phyloP scores from a whole-genome alignment of 30 jellyfish, hydroid and myxozoan species.

The Hydractinia symbiolongicarpus region DNA sequence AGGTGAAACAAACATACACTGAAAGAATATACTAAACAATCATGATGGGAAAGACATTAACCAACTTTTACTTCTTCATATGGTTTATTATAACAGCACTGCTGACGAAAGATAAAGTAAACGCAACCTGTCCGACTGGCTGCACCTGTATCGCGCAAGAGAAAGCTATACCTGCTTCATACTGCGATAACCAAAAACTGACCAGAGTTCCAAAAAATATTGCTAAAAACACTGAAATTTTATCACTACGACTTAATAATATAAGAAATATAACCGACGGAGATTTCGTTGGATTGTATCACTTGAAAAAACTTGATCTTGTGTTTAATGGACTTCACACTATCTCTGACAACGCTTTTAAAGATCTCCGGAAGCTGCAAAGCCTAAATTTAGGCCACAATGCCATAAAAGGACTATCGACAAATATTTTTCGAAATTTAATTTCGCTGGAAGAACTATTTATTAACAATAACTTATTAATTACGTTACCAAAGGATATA shows the following conservation, averaged over 20 bases:
- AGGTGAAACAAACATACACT: no score
- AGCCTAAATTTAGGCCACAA: conserved; percentile 75
- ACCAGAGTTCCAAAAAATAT: conserved; percentile 45
- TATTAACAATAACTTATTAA: conserved; percentile 54
- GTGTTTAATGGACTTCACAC: conserved; percentile 43
- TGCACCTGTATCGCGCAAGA: conserved; percentile 32
- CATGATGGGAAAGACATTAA: no score
- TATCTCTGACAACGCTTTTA: conserved; percentile 65
- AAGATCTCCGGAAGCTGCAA: conserved; percentile 30
- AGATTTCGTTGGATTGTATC: conserved; percentile 46
- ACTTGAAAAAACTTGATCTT: conserved; percentile 49
- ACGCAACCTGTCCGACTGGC: conserved; percentile 20
- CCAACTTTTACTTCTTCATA: no score
- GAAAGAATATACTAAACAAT: no score
- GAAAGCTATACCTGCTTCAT: conserved; percentile 31
- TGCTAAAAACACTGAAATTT: conserved; percentile 58
- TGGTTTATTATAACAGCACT: no score
- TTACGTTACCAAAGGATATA: conserved; percentile 42
- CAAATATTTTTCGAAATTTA: conserved; percentile 39
- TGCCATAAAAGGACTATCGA: conserved; percentile 42
- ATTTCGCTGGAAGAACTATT: conserved; percentile 70
- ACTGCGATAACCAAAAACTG: conserved; percentile 58
- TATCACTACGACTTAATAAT: conserved; percentile 58
- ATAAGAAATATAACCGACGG: conserved; percentile 25
- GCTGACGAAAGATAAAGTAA: no score